Percentiles rank a stretch among this genome's conserved stretches.
Conservation (phyloP, 1,140 invertebrate species). For the Pteromalus puparum region DNA sequence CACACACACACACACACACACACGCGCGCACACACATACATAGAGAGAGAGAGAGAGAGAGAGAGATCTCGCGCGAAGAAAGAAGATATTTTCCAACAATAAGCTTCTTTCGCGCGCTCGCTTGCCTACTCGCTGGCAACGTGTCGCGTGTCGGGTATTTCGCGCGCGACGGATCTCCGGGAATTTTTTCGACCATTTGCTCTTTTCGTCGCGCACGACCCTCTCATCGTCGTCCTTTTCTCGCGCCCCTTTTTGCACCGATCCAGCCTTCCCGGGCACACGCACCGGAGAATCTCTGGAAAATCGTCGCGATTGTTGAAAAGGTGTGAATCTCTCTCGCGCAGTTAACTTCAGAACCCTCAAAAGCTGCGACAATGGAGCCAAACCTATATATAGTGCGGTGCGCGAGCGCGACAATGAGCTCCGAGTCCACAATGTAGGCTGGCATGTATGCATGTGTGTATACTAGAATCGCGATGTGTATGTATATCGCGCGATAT, state of each 20-base stretch:
- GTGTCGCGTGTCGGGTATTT: slow-evolving; percentile 16
- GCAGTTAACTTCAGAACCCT: slow-evolving; percentile 49
- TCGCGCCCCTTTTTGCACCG: neutral
- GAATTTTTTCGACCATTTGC: slow-evolving; percentile 50
- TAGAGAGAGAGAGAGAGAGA: too few species aligned
- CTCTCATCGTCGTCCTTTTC: neutral
- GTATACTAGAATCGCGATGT: slow-evolving; percentile 27
- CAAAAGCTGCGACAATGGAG: slow-evolving; percentile 68
- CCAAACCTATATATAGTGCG: neutral
- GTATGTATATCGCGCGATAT: neutral
- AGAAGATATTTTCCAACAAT: slow-evolving; percentile 40
- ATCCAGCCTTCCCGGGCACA: slow-evolving; percentile 8
- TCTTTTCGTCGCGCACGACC: slow-evolving; percentile 39
- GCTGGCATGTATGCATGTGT: neutral
- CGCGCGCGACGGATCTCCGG: neutral
- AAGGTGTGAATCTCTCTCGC: slow-evolving; percentile 71
- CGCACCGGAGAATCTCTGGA: slow-evolving; percentile 51
- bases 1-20: neutral
- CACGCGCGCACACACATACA: neutral
- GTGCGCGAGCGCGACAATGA: slow-evolving; percentile 64
- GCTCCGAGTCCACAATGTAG: slow-evolving; percentile 69
- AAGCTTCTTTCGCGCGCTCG: slow-evolving; percentile 18
- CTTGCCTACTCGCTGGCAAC: neutral
- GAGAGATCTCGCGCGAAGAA: slow-evolving; percentile 1
- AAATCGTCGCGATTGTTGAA: slow-evolving; percentile 66